phyloP scores from a whole-genome alignment of 2,113 vertebrate genomes.

The Otis tarda region DNA sequence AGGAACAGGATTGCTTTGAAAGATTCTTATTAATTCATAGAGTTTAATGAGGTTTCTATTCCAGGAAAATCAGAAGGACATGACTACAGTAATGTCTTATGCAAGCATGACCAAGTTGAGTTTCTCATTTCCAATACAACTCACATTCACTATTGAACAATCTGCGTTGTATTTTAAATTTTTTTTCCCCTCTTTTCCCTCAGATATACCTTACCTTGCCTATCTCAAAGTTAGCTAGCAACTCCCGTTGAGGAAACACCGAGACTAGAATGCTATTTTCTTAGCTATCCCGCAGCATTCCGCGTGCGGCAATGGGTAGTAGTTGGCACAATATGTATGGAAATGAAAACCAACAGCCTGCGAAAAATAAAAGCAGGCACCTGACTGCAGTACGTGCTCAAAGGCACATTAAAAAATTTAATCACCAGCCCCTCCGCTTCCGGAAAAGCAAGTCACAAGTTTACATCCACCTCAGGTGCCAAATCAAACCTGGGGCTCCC shows the following conservation, averaged over 20 bases:
- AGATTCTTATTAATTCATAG: background rate
- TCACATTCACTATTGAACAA: background rate
- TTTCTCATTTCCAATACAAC: background rate
- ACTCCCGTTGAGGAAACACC: background rate
- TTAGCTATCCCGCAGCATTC: background rate
- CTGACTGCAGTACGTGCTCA: constrained; percentile 14
- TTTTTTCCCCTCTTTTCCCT: background rate
- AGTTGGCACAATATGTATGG: background rate
- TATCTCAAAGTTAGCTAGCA: background rate
- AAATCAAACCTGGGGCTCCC: background rate
- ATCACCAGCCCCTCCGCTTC: background rate
- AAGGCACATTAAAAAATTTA: background rate
- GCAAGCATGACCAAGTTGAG: background rate
- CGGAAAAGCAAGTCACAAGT: background rate
- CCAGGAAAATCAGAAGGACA: background rate
- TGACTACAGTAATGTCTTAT: background rate
- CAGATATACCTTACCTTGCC: background rate
- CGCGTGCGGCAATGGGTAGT: background rate
- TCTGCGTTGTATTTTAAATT: background rate
- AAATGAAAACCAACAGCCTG: constrained; percentile 6
- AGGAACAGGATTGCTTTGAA: background rate
- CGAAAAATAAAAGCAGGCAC: background rate
- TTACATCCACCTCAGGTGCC: background rate
- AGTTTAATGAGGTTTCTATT: background rate
- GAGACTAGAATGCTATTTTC: background rate